phyloP scores from a whole-genome alignment of 2,797 vertebrate genomes.

The Otolemur crassicaudatus region DNA sequence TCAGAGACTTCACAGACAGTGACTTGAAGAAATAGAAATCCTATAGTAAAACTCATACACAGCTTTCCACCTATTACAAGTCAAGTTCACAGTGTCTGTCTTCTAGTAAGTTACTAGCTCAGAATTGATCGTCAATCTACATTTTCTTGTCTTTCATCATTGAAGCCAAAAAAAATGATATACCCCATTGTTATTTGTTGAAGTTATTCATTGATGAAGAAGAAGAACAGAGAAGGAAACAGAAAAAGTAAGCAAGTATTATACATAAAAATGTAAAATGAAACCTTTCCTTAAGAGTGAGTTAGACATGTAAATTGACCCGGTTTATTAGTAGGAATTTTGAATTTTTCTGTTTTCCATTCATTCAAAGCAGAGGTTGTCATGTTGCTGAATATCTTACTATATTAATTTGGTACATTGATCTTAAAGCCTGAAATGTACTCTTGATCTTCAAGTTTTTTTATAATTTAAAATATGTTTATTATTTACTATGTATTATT shows the following conservation, averaged over 20 bases:
- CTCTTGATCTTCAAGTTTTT: not conserved
- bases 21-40: not conserved
- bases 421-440: not conserved
- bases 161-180: not conserved
- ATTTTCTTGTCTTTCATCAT: not conserved
- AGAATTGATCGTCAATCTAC: not conserved
- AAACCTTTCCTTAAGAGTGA: not conserved
- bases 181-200: not conserved
- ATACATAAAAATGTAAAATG: not conserved
- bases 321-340: not conserved
- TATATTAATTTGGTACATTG: not conserved
- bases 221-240: not conserved
- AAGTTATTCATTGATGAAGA: not conserved
- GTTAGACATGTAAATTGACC: not conserved
- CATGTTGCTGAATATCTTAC: not conserved
- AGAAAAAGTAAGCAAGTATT: not conserved
- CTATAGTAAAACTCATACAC: not conserved
- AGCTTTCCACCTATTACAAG: not conserved
- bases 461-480: not conserved
- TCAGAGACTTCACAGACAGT: not conserved
- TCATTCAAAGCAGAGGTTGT: not conserved
- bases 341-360: not conserved
- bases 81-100: not conserved
- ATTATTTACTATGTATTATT: not conserved
- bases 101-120: not conserved